Base-by-base conservation (phyloP, 2,888 invertebrate species). In the Horisme vitalbata region DNA sequence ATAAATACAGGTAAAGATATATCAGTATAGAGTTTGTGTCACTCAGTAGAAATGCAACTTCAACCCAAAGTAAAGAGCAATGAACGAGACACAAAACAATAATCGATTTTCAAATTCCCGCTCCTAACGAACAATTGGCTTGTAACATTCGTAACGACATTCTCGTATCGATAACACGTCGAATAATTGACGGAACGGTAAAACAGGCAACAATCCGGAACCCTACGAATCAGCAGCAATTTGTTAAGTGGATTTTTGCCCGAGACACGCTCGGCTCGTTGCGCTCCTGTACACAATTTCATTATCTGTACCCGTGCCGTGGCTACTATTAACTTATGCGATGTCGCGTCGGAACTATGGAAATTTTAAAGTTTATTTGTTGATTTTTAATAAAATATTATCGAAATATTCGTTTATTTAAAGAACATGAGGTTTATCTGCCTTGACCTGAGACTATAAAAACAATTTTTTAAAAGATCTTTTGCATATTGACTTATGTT, bases 161-260 rank as follows among this genome's bases (percentile, higher is more conserved):
- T 74, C 65, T 71, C 63, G 75, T 80, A 83, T 83, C 81, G 80
- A 84, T 84, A 85, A 78, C 84, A 80, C 73, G 72, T 61, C 68
- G 76, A 75, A 82, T 83, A 83, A 85, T 81, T 81, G 86, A 84
- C 80, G 79, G 75, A 71, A 76, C 81, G 79, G 83, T 82, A 84
- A 84, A 84, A 86, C 84, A 79, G 83, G 75, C 85, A 87, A 84
- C 87, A 87, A 87, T 85, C 86, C 86, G 80, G 83, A 87, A 83
- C 88, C 88, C 85, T 83, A 79, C 86, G 87, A 88, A 89, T 89
- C 89, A 88, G 87, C 89, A 85, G 88, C 89, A 90, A 90, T 90
- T 90, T 90, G 90, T 90, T 89, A 90, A 90, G 90, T 90, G 90
- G 90, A 90, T 90, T 90, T 90, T 90, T 89, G 86, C 79, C 82